phyloP scores from a whole-genome alignment of 2,888 invertebrate species.

The Kuschelorhynchus macadamiae region DNA sequence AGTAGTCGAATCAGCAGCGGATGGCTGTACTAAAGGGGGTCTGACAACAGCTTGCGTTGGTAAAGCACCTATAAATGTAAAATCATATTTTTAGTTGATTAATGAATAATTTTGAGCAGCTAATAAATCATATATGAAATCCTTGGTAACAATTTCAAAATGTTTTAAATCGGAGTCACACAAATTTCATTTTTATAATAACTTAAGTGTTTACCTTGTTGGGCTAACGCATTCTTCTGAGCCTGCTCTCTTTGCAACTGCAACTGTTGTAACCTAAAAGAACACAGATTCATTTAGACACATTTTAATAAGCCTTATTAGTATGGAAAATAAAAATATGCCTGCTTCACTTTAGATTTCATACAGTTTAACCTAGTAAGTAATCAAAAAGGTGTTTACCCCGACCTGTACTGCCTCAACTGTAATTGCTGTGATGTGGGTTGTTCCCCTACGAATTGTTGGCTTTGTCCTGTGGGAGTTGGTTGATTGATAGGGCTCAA shows the following conservation, averaged over 20 bases:
- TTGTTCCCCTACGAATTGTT: conserved; percentile 53
- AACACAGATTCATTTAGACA: too few relatives aligned
- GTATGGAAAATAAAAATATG: too few relatives aligned
- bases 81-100: too few relatives aligned
- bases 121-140: too few relatives aligned
- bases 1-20: conserved; percentile 57
- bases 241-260: conserved; percentile 66
- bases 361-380: conserved; percentile 72
- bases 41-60: conserved; percentile 34
- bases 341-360: conserved; percentile 66
- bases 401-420: conserved; percentile 70
- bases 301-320: too few relatives aligned
- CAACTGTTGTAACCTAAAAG: conserved; percentile 73
- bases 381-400: conserved; percentile 5
- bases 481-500: conserved; percentile 64
- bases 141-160: too few relatives aligned
- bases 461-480: conserved; percentile 48
- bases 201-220: too few relatives aligned
- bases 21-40: conserved; percentile 54
- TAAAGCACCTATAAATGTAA: conserved; percentile 21
- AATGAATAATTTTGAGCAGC: too few relatives aligned
- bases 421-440: conserved; percentile 60
- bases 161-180: too few relatives aligned
- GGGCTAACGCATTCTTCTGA: conserved; percentile 57
- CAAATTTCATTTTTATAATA: too few relatives aligned